A percentile compares a stretch with the other conserved stretches of the same genome.
These are phyloP conservation scores for Sphenopsis melanotis DNA, from an alignment of 2,797 vertebrate species.

Conservation along the genomic window DNA sequence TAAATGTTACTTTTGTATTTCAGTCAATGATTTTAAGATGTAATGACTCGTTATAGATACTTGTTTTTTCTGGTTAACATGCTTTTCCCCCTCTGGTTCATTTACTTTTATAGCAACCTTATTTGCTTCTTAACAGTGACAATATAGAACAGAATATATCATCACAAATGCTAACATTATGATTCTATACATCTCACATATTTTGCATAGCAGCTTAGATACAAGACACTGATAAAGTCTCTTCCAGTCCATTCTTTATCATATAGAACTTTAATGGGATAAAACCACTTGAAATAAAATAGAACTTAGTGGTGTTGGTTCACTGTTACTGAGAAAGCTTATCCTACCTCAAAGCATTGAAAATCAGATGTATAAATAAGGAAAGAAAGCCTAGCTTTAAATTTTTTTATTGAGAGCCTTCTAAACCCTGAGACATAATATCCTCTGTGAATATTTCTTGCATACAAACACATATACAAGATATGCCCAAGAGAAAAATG, in stretches of 20 bases:
- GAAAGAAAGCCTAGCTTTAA: background rate
- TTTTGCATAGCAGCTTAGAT: background rate
- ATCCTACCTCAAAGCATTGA: background rate
- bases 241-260: background rate
- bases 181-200: background rate
- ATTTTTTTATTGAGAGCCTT: background rate
- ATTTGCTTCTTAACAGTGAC: background rate
- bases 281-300: background rate
- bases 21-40: background rate
- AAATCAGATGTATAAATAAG: background rate
- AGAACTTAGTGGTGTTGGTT: background rate
- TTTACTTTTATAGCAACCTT: background rate
- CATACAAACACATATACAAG: background rate
- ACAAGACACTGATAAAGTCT: background rate
- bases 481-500: background rate
- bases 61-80: background rate
- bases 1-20: background rate
- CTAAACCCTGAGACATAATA: background rate
- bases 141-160: background rate
- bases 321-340: background rate
- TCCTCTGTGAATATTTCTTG: background rate
- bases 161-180: background rate
- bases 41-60: background rate
- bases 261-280: background rate
- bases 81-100: fast-evolving